These are phyloP conservation scores for Nephrotoma appendiculata DNA, from an alignment of 2,888 invertebrate genomes.

Conservation along the genomic window DNA sequence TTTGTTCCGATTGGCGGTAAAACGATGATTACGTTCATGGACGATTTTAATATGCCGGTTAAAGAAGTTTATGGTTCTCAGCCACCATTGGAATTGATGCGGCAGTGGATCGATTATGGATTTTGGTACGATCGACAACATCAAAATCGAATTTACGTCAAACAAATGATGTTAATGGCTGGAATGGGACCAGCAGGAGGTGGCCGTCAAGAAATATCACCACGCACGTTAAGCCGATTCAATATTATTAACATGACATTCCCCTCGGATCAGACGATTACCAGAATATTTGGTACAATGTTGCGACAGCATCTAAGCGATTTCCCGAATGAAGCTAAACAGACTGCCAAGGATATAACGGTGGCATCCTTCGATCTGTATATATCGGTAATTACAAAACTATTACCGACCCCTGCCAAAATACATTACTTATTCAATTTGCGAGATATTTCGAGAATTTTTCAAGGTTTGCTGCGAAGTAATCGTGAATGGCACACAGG, in stretches of 20 bases:
- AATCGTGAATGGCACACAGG: conserved; percentile 65
- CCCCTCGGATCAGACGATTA: conserved; percentile 62
- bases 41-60: conserved; percentile 87
- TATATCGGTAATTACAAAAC: conserved; percentile 50
- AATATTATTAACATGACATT: conserved; percentile 65
- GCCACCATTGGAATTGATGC: conserved; percentile 70
- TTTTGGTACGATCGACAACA: conserved; percentile 79
- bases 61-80: conserved; percentile 80
- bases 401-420: conserved; percentile 78
- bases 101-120: conserved; percentile 77
- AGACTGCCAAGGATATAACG: conserved; percentile 49
- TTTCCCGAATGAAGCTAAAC: conserved; percentile 67
- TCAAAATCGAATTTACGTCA: conserved; percentile 61
- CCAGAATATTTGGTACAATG: conserved; percentile 74
- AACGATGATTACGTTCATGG: conserved; percentile 73
- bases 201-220: conserved; percentile 63
- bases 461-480: conserved; percentile 65
- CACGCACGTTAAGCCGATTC: conserved; percentile 65
- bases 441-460: conserved; percentile 74
- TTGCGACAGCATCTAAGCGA: conserved; percentile 59
- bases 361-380: conserved; percentile 65
- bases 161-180: conserved; percentile 61
- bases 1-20: conserved; percentile 71
- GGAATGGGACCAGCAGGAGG: conserved; percentile 84
- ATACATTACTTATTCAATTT: conserved; percentile 84